Conservation (phyloP, 2,113 vertebrate species). For the Calidris pugnax region DNA sequence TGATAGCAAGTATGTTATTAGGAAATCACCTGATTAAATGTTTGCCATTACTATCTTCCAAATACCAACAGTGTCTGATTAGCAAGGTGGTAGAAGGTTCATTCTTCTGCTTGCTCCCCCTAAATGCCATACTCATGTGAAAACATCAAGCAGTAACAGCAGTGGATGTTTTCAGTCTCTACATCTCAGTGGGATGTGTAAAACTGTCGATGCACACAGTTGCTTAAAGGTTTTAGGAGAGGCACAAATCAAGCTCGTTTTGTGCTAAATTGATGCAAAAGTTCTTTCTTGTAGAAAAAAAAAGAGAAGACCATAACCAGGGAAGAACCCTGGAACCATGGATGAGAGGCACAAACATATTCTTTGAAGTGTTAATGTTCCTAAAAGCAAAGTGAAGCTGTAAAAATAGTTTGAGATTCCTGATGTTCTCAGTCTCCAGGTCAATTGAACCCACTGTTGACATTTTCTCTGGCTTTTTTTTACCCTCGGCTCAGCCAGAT, state of each 20-base stretch:
- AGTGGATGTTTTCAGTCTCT: background rate
- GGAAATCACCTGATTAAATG: background rate
- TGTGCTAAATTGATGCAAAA: conserved; percentile 8
- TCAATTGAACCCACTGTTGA: conserved; percentile 62
- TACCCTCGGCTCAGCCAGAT: conserved; percentile 30
- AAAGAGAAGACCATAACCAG: background rate
- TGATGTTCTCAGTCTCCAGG: background rate
- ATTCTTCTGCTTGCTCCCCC: background rate
- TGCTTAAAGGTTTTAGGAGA: background rate
- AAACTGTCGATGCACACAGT: background rate
- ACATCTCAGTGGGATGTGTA: background rate
- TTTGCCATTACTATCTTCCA: background rate
- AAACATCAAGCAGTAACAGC: background rate
- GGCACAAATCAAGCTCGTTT: background rate
- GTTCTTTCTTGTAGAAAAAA: background rate
- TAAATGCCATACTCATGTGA: background rate
- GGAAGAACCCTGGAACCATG: background rate
- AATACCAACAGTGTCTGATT: background rate
- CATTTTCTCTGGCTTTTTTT: conserved; percentile 33
- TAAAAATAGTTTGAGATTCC: conserved; percentile 20
- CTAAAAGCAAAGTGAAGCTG: conserved; percentile 41
- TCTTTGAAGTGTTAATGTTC: conserved; percentile 58
- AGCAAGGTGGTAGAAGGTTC: background rate
- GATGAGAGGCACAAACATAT: background rate
- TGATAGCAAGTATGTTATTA: background rate